Evolutionary conservation across 2,888 invertebrate genomes (phyloP), one percentile per base, ranked within the genome.

Genomic region (Thera obeliscata): DNA sequence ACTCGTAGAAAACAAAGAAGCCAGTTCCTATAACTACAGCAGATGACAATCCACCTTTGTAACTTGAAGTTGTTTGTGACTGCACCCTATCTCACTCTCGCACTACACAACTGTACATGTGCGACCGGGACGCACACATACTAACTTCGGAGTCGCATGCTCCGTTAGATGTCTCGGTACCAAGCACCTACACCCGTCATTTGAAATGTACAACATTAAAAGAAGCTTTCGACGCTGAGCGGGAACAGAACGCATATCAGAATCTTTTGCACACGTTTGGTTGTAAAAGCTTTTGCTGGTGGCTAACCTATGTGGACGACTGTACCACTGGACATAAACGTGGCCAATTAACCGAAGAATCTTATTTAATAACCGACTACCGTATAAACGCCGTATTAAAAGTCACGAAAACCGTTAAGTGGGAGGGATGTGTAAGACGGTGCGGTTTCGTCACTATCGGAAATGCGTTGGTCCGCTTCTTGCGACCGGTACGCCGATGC

Each of bases 361-460:
- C 87, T 88, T 87, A 87, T 87, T 89, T 88, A 89, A 88, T 89
- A 89, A 89, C 86, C 82, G 86, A 88, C 89, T 87, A 88, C 87
- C 87, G 88, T 88, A 87, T 88, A 90, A 90, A 89, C 81, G 85
- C 82, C 81, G 81, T 85, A 88, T 89, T 90, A 87, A 89, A 85
- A 86, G 81, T 81, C 84, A 82, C 83, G 85, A 85, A 84, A 84
- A 88, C 88, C 88, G 89, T 90, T 89, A 89, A 86, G 86, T 87
- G 86, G 82, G 88, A 88, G 61, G 61, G 61, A 61, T 87, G 87
- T 81, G 86, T 85, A 80, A 81, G 82, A 83, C 81, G 78, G 78
- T 78, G 82, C 80, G 78, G 80, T 89, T 87, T 89, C 86, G 87
- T 90, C 89, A 86, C 84, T 81, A 82, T 87, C 84, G 85, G 87